A percentile compares a stretch with the other conserved stretches of the same genome.
Evolutionary conservation across 1,140 invertebrate genomes (phyloP).

Genomic region (Cataglyphis hispanica): DNA sequence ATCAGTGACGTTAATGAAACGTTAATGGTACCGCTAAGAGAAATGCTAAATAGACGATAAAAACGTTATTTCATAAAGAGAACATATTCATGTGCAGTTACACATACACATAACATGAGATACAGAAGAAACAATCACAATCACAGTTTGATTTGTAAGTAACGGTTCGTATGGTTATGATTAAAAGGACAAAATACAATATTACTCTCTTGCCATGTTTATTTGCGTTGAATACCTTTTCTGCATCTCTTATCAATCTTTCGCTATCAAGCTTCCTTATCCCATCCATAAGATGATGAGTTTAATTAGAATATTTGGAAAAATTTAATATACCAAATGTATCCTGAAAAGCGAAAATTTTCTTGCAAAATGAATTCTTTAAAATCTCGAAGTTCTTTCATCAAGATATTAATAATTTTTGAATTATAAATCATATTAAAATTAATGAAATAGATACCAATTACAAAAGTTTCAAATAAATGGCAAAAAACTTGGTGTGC

Average conservation of each 20-base stretch:
- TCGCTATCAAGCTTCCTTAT: neutral
- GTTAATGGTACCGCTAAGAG: conserved; percentile 72
- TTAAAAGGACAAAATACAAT: conserved; percentile 82
- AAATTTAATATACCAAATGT: neutral
- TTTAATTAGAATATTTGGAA: neutral
- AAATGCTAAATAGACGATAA: conserved; percentile 76
- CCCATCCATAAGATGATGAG: too few species aligned
- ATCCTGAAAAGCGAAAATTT: neutral
- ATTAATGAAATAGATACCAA: too few species aligned
- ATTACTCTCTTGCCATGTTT: conserved; percentile 72
- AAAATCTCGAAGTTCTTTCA: neutral
- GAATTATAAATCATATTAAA: too few species aligned
- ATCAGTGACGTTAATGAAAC: conserved; percentile 50
- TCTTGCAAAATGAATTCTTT: neutral
- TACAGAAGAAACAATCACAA: conserved; percentile 67
- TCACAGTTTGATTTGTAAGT: conserved; percentile 84
- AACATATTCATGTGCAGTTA: conserved; percentile 76
- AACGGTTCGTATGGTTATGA: conserved; percentile 85
- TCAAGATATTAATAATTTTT: too few species aligned
- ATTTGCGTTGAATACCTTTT: conserved; percentile 57
- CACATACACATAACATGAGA: conserved; percentile 69
- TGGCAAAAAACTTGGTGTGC: too few species aligned
- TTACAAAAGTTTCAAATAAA: too few species aligned
- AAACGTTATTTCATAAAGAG: conserved; percentile 78
- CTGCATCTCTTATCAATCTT: neutral